phyloP scores from a whole-genome alignment of 2,113 vertebrate genomes.

The Clarias gariepinus region DNA sequence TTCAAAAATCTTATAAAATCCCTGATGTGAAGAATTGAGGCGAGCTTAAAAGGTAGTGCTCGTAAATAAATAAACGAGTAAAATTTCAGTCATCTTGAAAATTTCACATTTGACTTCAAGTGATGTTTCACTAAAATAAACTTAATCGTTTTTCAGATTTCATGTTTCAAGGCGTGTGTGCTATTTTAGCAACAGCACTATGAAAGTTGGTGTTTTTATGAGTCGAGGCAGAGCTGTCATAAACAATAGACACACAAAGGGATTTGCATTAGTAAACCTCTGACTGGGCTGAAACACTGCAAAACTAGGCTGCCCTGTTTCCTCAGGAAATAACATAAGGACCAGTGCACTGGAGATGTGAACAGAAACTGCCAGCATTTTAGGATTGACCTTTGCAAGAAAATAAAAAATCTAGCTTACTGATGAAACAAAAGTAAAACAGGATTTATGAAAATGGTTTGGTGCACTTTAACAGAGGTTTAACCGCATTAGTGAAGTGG shows the following conservation, averaged over 20 bases:
- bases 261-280: not conserved
- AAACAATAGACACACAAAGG: not conserved
- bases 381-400: not conserved
- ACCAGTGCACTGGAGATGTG: not conserved
- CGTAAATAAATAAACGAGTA: not conserved
- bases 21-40: not conserved
- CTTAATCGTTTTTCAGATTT: slow-evolving; percentile 10
- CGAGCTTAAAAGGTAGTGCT: not conserved
- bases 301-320: not conserved
- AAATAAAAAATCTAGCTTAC: not conserved
- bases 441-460: not conserved
- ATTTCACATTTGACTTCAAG: not conserved
- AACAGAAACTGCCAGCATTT: not conserved
- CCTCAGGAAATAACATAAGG: not conserved
- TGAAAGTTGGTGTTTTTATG: not conserved
- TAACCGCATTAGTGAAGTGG: slow-evolving; percentile 7
- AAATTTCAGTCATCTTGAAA: not conserved
- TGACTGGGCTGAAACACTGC: not conserved
- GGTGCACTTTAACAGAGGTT: not conserved
- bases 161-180: not conserved
- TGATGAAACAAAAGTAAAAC: not conserved
- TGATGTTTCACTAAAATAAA: not conserved
- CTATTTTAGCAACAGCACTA: not conserved
- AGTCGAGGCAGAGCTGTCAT: slow-evolving; percentile 16
- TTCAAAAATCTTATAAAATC: not conserved